Base-by-base conservation (phyloP, 2,113 vertebrate species). In the Ceyx margarethae region DNA sequence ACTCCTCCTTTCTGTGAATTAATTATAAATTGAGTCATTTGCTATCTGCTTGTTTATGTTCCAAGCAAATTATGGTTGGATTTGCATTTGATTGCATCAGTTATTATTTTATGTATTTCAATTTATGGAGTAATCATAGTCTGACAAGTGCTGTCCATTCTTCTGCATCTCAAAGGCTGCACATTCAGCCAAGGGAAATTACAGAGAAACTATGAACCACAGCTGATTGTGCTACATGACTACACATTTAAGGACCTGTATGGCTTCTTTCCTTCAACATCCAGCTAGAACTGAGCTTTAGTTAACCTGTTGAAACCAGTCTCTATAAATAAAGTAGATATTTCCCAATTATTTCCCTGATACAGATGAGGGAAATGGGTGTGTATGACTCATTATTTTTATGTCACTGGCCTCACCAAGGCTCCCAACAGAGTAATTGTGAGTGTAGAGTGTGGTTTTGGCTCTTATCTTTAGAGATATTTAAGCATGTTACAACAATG, bases 11-110 rank as follows among this genome's bases (percentile, higher is more conserved):
- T 84, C 53, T 91, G 73, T 64, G 53, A 94, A 90, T 79, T 84
- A 94, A 87, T 96, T 93, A 84, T 85, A 73, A 93, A 84, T 91
- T 33, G 74, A 73, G 65, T 94, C 11, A 89, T 93, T 95, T 91
- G 21, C 74, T 95, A 50, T 93, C 85, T 93, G 23, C 71, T 95
- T 87, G 51, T 92, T 74, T 93, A 4, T 73, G 35, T 92, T 90
- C 74, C 74, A 85, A 79, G 62, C 33, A 94, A 89, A 85, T 76
- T 28, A 82, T 73, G 87, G 81, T 46, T 93, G 60, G 74, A 82
- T 89, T 20, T 90, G 48, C 46, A 18, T 95, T 91, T 92, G 88
- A 91, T 93, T 89, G 62, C 67, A 85, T 90, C 56, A 67, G 54
- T 91, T 93, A 86, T 81, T 92, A 74, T 91, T 94, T 93, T 95